Evolutionary conservation across 2,888 invertebrate species (phyloP), one percentile per base, ranked within the genome.

Genomic region (Drosophila aldrichi): DNA sequence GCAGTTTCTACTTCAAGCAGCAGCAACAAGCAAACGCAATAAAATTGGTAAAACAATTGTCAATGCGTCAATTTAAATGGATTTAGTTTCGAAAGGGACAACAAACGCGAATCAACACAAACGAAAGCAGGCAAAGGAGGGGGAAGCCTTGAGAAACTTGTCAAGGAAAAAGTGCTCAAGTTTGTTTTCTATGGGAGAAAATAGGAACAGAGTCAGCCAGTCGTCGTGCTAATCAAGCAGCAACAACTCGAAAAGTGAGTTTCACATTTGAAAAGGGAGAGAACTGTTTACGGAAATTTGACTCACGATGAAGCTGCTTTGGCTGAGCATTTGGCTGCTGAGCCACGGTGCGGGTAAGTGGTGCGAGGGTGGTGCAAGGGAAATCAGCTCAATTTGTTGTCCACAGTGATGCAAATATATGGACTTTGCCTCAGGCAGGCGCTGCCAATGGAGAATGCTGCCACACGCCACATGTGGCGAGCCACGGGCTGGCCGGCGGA

Each of bases 31-130:
- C 70, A 82, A 82, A 70, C 57, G 60, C 55, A 74, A 63, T 71
- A 54, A 79, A 86, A 88, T 88, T 81, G 87, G 60, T 74, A 70
- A 88, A 86, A 86, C 84, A 89, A 87, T 84, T 84, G 89, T 75
- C 89, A 87, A 87, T 89, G 77, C 84, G 89, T 83, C 89, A 87
- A 83, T 81, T 73, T 74, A 81, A 83, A 77, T 87, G 76, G 79
- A 76, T 77, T 88, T 78, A 68, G 64, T 77, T 62, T 61, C 60
- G 57, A 56, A 43, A 22, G 46, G 25, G 56, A 62, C 44, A 75
- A 69, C 66, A 70, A 69, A 22, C 34, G 55, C 46, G 22, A 22
- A 29, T 48, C 48, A 58, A 46, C 40, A 54, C 56, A 52, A 29
- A 36, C 49, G 32, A 49, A 40, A 29, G 34, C 10, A 34, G 10